A percentile compares a stretch with the other conserved stretches of the same genome.
Evolutionary conservation across 2,888 invertebrate species (phyloP).

Genomic region (Drosophila helvetica): DNA sequence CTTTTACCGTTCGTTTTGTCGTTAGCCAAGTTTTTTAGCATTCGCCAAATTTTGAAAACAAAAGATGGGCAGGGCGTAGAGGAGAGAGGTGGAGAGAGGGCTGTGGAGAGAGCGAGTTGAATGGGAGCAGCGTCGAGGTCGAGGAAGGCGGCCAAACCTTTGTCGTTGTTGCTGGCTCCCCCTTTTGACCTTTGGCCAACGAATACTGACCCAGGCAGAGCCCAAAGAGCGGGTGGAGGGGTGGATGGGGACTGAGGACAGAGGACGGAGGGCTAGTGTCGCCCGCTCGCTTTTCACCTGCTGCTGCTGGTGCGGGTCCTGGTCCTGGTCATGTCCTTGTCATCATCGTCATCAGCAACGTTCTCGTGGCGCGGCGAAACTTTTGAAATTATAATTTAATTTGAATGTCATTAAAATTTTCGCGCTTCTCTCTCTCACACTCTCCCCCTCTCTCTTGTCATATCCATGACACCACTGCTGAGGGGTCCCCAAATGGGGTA

Average conservation of each 20-base stretch:
- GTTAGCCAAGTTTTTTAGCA: slow-evolving; percentile 61
- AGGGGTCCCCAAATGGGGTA: background rate
- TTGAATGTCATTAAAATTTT: slow-evolving; percentile 77
- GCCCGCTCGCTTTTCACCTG: slow-evolving; percentile 45
- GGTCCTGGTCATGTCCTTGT: slow-evolving; percentile 61
- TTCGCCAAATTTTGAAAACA: slow-evolving; percentile 71
- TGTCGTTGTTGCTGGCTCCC: slow-evolving; percentile 52
- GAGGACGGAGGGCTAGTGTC: background rate
- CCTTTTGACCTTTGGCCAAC: slow-evolving; percentile 49
- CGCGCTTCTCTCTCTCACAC: slow-evolving; percentile 26
- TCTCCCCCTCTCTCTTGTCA: slow-evolving; percentile 15
- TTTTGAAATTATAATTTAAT: slow-evolving; percentile 78
- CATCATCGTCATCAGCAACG: slow-evolving; percentile 54
- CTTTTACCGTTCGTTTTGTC: slow-evolving; percentile 62
- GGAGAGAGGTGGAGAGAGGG: background rate
- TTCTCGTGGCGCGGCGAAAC: slow-evolving; percentile 49
- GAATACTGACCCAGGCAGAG: slow-evolving; percentile 33
- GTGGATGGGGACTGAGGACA: no score
- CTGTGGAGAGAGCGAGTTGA: slow-evolving; percentile 26
- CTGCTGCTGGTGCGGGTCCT: background rate
- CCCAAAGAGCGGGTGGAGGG: background rate
- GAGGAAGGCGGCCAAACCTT: slow-evolving; percentile 54
- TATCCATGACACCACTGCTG: slow-evolving; percentile 30
- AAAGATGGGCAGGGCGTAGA: slow-evolving; percentile 21
- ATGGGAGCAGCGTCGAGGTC: slow-evolving; percentile 26